phyloP scores from a whole-genome alignment of 2,888 invertebrate genomes.

The Eremobia ochroleuca region DNA sequence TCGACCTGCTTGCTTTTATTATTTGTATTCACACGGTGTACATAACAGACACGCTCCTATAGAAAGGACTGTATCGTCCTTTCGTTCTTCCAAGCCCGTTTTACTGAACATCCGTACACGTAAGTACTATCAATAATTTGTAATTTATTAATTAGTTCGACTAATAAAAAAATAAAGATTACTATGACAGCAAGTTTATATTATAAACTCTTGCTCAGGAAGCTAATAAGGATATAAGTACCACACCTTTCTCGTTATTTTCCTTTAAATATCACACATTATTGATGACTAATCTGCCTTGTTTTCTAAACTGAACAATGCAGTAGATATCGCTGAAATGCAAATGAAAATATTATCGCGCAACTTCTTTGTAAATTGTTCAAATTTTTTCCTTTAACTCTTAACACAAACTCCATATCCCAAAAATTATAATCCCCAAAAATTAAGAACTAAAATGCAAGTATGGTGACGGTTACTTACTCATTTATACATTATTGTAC shows the following conservation, averaged over 20 bases:
- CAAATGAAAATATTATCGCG: slow-evolving; percentile 28
- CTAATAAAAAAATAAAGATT: neutral
- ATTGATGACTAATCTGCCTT: neutral
- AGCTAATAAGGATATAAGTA: slow-evolving; percentile 15
- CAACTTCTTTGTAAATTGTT: slow-evolving; percentile 8
- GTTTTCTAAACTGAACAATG: slow-evolving; percentile 42
- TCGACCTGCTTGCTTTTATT: slow-evolving; percentile 78
- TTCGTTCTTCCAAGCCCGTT: slow-evolving; percentile 71
- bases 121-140: slow-evolving; percentile 69
- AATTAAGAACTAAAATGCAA: neutral
- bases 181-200: neutral
- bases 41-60: slow-evolving; percentile 76
- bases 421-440: too few relatives aligned
- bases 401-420: neutral
- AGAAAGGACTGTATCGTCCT: slow-evolving; percentile 78
- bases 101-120: slow-evolving; percentile 71
- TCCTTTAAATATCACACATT: neutral
- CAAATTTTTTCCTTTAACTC: neutral
- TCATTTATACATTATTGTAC: too few relatives aligned
- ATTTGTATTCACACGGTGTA: slow-evolving; percentile 85
- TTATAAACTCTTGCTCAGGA: neutral
- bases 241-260: neutral
- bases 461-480: neutral
- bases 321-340: slow-evolving; percentile 32
- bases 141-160: slow-evolving; percentile 40